A percentile compares a stretch with the other conserved stretches of the same genome.
phyloP scores from a whole-genome alignment of 1,140 invertebrate genomes.

The Ceratosolen solmsi region DNA sequence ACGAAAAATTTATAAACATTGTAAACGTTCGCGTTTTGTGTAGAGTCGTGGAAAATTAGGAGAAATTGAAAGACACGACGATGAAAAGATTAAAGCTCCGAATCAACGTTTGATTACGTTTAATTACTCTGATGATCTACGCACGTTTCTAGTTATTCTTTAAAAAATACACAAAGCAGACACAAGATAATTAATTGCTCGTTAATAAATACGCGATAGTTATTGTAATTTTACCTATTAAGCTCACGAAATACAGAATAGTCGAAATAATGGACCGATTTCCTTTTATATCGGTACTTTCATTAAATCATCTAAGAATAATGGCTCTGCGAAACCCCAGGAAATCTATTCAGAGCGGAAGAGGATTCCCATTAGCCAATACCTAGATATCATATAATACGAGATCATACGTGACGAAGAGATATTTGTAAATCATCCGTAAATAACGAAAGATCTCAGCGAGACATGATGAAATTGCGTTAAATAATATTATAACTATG shows the following conservation, averaged over 20 bases:
- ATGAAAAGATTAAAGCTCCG: no score
- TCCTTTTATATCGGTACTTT: slow-evolving; percentile 29
- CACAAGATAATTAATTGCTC: no score
- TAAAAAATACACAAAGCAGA: no score
- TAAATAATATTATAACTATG: background rate
- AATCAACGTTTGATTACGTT: no score
- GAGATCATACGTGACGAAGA: slow-evolving; percentile 1
- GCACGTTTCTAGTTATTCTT: no score
- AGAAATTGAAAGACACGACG: no score
- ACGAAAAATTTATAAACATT: no score
- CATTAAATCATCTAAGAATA: slow-evolving; percentile 41
- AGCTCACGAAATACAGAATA: background rate
- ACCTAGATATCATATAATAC: slow-evolving; percentile 8
- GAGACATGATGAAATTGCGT: background rate
- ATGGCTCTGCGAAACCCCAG: slow-evolving; percentile 13
- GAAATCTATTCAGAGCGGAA: slow-evolving; percentile 27
- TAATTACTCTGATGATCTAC: no score
- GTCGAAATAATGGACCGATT: slow-evolving; percentile 25
- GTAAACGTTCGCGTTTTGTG: no score
- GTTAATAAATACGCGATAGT: no score
- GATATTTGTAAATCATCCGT: slow-evolving; percentile 1
- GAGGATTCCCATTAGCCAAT: slow-evolving; percentile 38
- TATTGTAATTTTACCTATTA: no score
- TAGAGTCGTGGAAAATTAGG: no score
- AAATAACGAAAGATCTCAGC: background rate